Base-by-base conservation (phyloP, 2,888 invertebrate genomes). In the Griposia aprilina region DNA sequence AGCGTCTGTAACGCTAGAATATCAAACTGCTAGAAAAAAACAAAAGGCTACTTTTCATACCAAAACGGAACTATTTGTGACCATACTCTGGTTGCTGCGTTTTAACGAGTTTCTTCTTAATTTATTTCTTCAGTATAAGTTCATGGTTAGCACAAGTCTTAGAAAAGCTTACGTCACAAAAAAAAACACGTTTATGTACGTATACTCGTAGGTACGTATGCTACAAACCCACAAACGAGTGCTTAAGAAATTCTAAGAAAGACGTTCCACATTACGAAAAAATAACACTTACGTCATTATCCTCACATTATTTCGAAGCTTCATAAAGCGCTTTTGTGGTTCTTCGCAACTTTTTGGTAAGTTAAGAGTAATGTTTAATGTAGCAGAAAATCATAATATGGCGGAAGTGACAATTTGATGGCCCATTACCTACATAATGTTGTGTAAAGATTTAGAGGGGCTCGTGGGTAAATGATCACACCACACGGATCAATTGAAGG, bases 331-430 rank as follows among this genome's bases (percentile, higher is more conserved):
- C 36, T 59, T 82, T 76, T 76, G 63, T 52, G 74, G 72, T 63
- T 66, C 52, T 73, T 41, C 55, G 10, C 67, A 45, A 48, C 48
- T 79, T 41, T 76, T 73, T 30, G 8, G 13, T 41, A 77, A 59
- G 74, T 62, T 62, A 72, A 78, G 60, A 74, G 65, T 48, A 70
- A 68, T 74, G 71, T 23, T 76, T 85, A 76, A 83, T 85, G 85
- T 72, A 66, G 62, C 69, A 20, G 81, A 83, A 83, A 83, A 83
- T 84, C 60, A 70, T 78, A 48, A 73, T 82, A 59, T 65, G 55
- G 60, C 20, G 65, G 60, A 85, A 74, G 69, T 85, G 74, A 66
- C 75, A 84, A 84, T 84, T 80, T 84, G 36, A 67, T 76, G 76
- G 85, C 0, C 69, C 83, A 83, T 83, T 83, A 76, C 76, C 75